phyloP scores from a whole-genome alignment of 2,113 vertebrate genomes.

The Catharus fuscescens region DNA sequence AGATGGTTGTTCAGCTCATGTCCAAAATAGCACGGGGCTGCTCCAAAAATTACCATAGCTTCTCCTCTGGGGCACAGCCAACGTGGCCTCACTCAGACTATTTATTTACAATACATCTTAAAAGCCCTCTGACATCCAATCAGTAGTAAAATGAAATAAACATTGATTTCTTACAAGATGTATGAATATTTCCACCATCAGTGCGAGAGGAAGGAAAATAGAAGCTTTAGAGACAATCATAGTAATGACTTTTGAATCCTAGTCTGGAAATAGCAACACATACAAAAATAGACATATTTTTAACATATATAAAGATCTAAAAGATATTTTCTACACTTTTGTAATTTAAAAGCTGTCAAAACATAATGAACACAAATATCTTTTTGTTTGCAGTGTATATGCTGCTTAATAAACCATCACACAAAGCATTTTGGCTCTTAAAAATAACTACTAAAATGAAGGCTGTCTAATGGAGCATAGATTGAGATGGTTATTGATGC shows the following conservation, averaged over 20 bases:
- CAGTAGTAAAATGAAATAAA: slow-evolving; percentile 15
- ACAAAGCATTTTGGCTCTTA: neutral
- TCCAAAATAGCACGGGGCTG: neutral
- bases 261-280: neutral
- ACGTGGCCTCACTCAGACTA: neutral
- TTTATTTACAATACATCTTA: slow-evolving; percentile 11
- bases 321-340: neutral
- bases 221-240: neutral
- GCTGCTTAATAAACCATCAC: neutral
- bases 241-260: neutral
- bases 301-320: neutral
- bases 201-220: neutral
- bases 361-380: neutral
- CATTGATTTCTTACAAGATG: slow-evolving; percentile 1
- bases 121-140: neutral
- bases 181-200: neutral
- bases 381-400: neutral
- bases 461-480: neutral
- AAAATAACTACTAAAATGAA: neutral
- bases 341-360: neutral
- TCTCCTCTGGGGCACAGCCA: neutral
- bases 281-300: neutral
- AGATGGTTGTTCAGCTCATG: neutral
- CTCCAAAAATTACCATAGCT: neutral
- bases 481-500: neutral